Evolutionary conservation across 1,140 invertebrate genomes (phyloP).

Genomic region (Augochlora pura): DNA sequence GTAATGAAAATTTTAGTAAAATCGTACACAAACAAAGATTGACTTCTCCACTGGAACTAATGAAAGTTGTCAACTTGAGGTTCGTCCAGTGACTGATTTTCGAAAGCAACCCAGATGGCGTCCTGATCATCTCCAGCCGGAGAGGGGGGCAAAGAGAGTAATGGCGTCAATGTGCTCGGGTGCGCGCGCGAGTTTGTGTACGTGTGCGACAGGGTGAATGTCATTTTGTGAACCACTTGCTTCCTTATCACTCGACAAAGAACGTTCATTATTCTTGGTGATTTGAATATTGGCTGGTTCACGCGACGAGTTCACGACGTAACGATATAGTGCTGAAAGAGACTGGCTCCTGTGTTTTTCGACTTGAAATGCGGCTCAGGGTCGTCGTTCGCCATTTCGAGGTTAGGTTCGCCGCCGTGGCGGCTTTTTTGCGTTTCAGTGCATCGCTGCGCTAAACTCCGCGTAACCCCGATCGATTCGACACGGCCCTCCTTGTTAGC

Average conservation of each 20-base stretch:
- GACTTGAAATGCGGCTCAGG: slow-evolving; percentile 24
- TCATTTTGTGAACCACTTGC: slow-evolving; percentile 45
- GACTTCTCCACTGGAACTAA: background rate
- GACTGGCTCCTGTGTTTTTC: slow-evolving; percentile 7
- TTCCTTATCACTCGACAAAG: slow-evolving; percentile 54
- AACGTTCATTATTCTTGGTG: slow-evolving; percentile 28
- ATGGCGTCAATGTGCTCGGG: slow-evolving; percentile 20
- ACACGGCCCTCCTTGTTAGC: background rate
- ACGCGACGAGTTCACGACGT: slow-evolving; percentile 15
- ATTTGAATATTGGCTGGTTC: slow-evolving; percentile 48
- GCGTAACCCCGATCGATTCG: background rate
- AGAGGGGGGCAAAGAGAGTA: background rate
- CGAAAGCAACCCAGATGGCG: background rate
- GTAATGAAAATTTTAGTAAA: no score
- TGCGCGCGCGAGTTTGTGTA: background rate
- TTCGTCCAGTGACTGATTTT: background rate
- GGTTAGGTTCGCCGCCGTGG: slow-evolving; percentile 28
- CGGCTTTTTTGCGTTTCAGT: background rate
- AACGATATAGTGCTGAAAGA: slow-evolving; percentile 30
- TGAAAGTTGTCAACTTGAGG: background rate
- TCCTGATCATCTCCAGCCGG: background rate
- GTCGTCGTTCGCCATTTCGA: slow-evolving; percentile 26
- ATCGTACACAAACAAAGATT: background rate
- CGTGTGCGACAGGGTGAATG: slow-evolving; percentile 40
- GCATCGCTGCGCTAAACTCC: background rate